These are phyloP conservation scores for Notothenia rossii DNA, from an alignment of 2,113 vertebrate genomes.

Conservation along the genomic window DNA sequence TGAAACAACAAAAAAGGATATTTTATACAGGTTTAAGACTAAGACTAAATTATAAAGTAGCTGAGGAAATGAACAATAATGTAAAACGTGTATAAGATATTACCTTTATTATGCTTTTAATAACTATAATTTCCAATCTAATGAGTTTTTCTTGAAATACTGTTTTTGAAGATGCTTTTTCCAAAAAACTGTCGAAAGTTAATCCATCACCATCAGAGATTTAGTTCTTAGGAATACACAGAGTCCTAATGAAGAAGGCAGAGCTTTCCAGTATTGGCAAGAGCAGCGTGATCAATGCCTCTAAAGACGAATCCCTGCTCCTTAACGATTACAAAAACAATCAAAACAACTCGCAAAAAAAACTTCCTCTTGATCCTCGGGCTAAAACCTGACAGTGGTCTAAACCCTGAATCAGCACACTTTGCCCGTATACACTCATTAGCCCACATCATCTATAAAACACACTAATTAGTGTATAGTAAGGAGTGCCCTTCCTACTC, in stretches of 20 bases:
- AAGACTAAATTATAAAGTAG: too few relatives aligned
- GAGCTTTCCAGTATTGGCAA: constrained; percentile 17
- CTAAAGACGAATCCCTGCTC: constrained; percentile 19
- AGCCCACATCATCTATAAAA: constrained; percentile 65
- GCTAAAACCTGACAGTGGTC: constrained; percentile 55
- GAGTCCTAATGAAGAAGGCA: constrained; percentile 1
- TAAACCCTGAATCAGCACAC: constrained; percentile 71
- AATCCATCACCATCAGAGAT: neutral
- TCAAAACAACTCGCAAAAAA: constrained; percentile 39
- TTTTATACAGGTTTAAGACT: too few relatives aligned
- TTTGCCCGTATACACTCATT: constrained; percentile 66
- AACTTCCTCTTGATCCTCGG: constrained; percentile 35
- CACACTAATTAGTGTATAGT: constrained; percentile 74
- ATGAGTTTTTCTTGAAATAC: constrained; percentile 1
- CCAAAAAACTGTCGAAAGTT: constrained; percentile 4
- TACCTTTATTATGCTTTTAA: neutral
- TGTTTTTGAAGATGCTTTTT: neutral
- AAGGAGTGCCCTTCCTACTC: constrained; percentile 74
- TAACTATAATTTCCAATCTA: neutral
- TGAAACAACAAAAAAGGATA: too few relatives aligned
- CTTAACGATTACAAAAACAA: constrained; percentile 22
- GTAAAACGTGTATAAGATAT: too few relatives aligned
- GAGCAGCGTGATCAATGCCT: constrained; percentile 21
- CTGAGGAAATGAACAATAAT: too few relatives aligned
- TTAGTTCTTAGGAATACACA: neutral